Evolutionary conservation across 1,140 invertebrate genomes (phyloP), one percentile per base, ranked within the genome.

Genomic region (Palaemon carinicauda): DNA sequence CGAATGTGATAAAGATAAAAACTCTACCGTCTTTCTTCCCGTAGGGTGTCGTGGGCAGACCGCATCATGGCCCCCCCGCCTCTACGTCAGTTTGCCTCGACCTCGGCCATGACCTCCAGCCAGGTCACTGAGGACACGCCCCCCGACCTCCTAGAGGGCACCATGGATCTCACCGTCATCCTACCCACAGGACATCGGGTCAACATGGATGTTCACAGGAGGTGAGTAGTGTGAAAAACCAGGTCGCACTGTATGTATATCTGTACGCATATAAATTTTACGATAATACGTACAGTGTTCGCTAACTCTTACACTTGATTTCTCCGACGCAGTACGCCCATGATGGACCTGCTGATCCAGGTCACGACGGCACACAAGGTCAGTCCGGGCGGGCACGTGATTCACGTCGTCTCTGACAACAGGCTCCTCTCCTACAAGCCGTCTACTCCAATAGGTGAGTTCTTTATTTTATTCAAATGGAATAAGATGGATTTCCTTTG

Each of bases 341-440:
- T 96, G 95, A 95, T 96, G 94, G 96, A 96, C 91, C 93, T 96
- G 33, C 92, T 96, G 86, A 94, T 96, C 79, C 95, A 96, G 90
- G 93, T 96, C 77, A 94, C 95, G 60, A 96, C 94, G 53, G 93
- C 94, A 50, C 94, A 95, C 91, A 95, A 95, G 91, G 92, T 96
- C 79, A 93, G 94, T 88, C 95, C 95, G 14, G 94, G 94, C 56
- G 94, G 93, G 89, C 94, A 96, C 91, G 93, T 94, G n/a, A 92
- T 96, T n/a, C 94, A 95, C 90, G 93, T 94, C 3, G 90, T 91
- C 29, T 92, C 94, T 74, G 94, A 94, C 54, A 94, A 94, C 80
- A 90, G 91, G 69, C 91, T 94, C 89, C 91, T 95, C 89, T 93
- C 94, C 56, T 96, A 95, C 93, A 95, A 95, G 91, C 94, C 96